Conservation (phyloP, 2,797 vertebrate genomes). For the Botia kubotai region DNA sequence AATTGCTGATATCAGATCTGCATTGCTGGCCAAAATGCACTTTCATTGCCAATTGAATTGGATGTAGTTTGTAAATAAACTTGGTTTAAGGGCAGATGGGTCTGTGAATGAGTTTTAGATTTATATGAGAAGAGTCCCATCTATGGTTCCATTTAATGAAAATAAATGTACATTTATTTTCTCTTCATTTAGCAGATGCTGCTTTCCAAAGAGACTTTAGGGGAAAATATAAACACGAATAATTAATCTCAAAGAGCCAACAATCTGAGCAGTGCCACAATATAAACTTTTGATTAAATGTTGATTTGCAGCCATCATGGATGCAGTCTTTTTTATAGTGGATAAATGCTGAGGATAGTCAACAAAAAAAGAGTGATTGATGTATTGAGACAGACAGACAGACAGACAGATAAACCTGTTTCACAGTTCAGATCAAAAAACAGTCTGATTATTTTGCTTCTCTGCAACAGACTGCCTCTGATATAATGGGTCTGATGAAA, state of each 20-base stretch:
- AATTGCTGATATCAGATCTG: background rate
- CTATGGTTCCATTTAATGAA: background rate
- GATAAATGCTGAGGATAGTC: background rate
- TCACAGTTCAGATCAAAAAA: background rate
- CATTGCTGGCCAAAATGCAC: background rate
- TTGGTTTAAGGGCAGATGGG: background rate
- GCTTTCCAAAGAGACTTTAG: background rate
- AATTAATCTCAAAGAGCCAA: background rate
- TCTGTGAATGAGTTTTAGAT: background rate
- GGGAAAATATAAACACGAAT: slow-evolving; percentile 5
- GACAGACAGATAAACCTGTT: background rate
- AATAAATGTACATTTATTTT: background rate
- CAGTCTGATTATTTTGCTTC: background rate
- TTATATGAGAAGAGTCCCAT: background rate
- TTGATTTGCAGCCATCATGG: background rate
- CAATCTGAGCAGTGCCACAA: background rate
- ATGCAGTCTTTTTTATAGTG: background rate
- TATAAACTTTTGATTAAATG: slow-evolving; percentile 7
- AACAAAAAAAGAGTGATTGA: slow-evolving; percentile 12
- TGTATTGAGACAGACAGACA: background rate
- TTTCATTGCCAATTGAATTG: background rate
- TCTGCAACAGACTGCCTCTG: background rate
- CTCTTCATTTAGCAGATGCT: background rate
- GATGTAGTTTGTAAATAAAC: background rate
- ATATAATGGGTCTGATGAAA: background rate